These are phyloP conservation scores for Aphelenchoides avenae DNA, from an alignment of 1,140 invertebrate species.

Conservation along the genomic window DNA sequence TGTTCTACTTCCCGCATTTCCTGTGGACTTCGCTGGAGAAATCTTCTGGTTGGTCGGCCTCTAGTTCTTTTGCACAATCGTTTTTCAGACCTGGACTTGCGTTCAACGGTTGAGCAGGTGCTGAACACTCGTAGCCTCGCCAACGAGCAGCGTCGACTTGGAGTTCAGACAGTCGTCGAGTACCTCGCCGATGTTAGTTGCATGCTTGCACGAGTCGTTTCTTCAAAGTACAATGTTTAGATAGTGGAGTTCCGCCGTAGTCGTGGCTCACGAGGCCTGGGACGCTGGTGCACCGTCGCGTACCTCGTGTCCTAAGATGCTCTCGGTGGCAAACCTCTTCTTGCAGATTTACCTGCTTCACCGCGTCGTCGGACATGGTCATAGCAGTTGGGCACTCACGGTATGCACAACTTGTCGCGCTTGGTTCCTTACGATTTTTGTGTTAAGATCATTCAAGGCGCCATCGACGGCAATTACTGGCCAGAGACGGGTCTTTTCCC, in stretches of 20 bases:
- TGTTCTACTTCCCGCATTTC: constrained; percentile 14
- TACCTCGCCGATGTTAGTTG: neutral
- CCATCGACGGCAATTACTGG: neutral
- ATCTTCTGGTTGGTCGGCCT: neutral
- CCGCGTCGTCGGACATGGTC: constrained; percentile 8
- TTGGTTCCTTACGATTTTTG: too few species aligned
- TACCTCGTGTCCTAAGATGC: neutral
- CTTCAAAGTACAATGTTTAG: too few species aligned
- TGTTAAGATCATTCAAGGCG: neutral
- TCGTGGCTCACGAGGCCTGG: neutral
- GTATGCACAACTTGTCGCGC: neutral
- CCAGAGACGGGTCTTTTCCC: constrained; percentile 9
- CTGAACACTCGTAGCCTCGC: neutral
- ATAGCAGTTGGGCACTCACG: neutral
- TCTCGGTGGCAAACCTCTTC: constrained; percentile 1
- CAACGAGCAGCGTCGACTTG: neutral
- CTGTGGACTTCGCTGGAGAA: constrained; percentile 1
- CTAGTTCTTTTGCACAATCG: neutral
- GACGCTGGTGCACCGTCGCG: neutral
- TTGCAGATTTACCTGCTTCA: constrained; percentile 8
- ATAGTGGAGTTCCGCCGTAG: too few species aligned
- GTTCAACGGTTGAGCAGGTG: neutral
- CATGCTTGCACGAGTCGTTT: too few species aligned
- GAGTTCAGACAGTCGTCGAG: constrained; percentile 1
- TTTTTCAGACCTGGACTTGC: constrained; percentile 6